A percentile compares a stretch with the other conserved stretches of the same genome.
phyloP scores from a whole-genome alignment of 92 coral and sea anemone genomes.

The Pocillopora meandrina region DNA sequence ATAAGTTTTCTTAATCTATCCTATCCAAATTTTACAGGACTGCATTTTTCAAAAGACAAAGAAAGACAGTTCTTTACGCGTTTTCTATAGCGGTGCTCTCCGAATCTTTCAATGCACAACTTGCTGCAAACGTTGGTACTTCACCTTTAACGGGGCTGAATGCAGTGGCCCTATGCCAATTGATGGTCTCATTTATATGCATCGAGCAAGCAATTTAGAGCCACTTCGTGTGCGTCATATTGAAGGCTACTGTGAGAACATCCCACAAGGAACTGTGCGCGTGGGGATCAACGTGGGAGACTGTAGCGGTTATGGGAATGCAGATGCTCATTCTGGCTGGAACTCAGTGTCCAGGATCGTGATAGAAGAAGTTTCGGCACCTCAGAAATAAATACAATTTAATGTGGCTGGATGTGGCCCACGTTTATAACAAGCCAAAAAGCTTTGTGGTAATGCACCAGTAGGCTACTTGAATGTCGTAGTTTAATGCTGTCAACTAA shows the following conservation, averaged over 20 bases:
- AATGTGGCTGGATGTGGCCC: no score
- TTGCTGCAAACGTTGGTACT: constrained; percentile 27
- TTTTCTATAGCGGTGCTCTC: constrained; percentile 23
- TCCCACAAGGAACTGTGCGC: constrained; percentile 12
- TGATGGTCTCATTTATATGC: constrained; percentile 3
- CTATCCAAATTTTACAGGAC: neutral
- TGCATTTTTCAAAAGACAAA: constrained; percentile 17
- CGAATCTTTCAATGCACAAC: neutral
- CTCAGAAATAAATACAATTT: neutral
- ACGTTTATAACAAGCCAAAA: no score
- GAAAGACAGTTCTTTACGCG: neutral
- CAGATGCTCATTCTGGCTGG: constrained; percentile 40
- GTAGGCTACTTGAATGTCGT: no score
- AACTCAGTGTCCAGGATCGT: constrained; percentile 52
- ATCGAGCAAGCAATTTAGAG: neutral
- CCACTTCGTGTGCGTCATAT: constrained; percentile 24
- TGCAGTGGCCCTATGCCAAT: constrained; percentile 35
- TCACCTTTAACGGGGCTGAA: constrained; percentile 31
- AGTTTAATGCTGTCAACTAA: no score
- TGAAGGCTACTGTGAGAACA: constrained; percentile 35
- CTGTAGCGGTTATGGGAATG: constrained; percentile 38
- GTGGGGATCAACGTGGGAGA: constrained; percentile 55
- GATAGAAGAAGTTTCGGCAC: constrained; percentile 45
- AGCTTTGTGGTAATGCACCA: no score
- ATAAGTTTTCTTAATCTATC: no score